Base-by-base conservation (phyloP, 2,888 invertebrate genomes). In the Eupeodes latifasciatus region DNA sequence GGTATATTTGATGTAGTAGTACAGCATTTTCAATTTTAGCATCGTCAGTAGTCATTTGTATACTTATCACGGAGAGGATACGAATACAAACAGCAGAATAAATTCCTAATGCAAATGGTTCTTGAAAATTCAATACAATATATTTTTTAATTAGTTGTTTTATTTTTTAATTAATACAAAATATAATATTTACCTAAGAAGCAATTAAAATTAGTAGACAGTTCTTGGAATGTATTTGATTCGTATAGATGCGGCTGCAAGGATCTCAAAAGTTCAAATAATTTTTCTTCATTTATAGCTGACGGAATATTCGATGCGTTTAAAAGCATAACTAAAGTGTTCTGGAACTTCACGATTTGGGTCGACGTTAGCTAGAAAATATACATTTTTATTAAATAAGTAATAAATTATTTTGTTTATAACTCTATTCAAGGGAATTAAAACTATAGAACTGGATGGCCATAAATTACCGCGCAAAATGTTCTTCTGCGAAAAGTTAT, bases 71-170 rank as follows among this genome's bases (percentile, higher is more conserved):
- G 1, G 76, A 77, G 9, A 87, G 14, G 12, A 77, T 61, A 4
- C 51, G 81, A 5, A 87, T 72, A n/a, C 87, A 80, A 7, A 80
- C 87, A 36, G 4, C n/a, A 4, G 72, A 77, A 19, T 80, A 87
- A 19, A 74, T 77, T n/a, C 40, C 44, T 14, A 83, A 64, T 4
- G 83, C 87, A 16, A 67, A n/a, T 6, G 77, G 36, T 2, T 82
- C 86, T 85, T n/a, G 6, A 27, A 3, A 69, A 1, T n/a, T 2
- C 5, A 34, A 40, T 7, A 36, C n/a, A 9, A 59, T 34, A 2
- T 27, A 14, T 57, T 57, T 27, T 19, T 11, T 11, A 36, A 47
- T 11, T 9, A 49, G 7, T 19, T 19, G 2, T 16, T 62, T n/a
- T 66, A 12, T 40, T 5, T 12, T 16, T 36, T 11, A 19, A 5